Evolutionary conservation across 2,797 vertebrate genomes (phyloP).

Genomic region (Lemur catta): DNA sequence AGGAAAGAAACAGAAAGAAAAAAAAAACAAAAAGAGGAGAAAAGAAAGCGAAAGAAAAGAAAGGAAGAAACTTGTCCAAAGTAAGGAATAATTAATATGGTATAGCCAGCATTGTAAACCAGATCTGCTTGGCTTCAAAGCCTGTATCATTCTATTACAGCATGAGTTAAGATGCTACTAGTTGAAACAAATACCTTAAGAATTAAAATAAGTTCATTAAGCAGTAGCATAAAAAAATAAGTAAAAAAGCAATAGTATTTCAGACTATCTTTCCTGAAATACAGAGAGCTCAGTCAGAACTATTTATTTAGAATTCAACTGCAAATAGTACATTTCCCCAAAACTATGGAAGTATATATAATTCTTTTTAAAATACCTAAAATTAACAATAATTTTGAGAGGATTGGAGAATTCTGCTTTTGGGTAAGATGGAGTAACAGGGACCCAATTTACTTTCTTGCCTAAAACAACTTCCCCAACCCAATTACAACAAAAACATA

Average conservation of each 20-base stretch:
- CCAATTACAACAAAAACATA: not conserved
- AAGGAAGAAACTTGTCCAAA: not conserved
- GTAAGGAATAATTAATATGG: not conserved
- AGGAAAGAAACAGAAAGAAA: not conserved
- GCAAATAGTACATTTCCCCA: not conserved
- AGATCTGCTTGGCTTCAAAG: not conserved
- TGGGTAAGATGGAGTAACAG: not conserved
- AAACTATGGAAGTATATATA: not conserved
- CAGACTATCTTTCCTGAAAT: not conserved
- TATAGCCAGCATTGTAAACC: not conserved
- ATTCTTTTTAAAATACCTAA: not conserved
- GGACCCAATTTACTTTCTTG: not conserved
- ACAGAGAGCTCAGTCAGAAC: not conserved
- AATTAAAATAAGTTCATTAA: constrained; percentile 15
- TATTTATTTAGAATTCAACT: not conserved
- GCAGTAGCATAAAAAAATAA: not conserved
- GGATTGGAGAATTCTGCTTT: not conserved
- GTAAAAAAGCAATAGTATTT: not conserved
- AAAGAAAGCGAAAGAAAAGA: not conserved
- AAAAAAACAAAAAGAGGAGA: not conserved
- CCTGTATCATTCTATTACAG: not conserved
- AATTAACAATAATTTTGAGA: not conserved
- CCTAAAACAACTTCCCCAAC: not conserved
- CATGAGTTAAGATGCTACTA: not conserved
- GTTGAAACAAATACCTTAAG: not conserved